Evolutionary conservation across 1,140 invertebrate genomes (phyloP), one percentile per base, ranked within the genome.

Genomic region (Antheraea pernyi): DNA sequence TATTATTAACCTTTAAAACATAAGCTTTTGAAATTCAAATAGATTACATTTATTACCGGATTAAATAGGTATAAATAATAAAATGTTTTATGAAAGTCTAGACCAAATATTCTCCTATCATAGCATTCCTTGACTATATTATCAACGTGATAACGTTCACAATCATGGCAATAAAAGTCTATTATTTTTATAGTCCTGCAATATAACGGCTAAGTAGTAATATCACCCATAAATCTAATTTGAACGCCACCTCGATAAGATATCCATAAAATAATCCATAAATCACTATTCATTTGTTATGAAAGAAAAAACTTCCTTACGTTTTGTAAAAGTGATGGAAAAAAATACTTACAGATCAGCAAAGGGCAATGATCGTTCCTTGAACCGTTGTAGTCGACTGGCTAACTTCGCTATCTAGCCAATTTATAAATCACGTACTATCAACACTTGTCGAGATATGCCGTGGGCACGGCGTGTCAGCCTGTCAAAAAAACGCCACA

Each of bases 361-460:
- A 53, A 53, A n/a, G 46, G 46, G 46, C 46, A 16, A 53, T 53
- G 46, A 16, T 16, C 16, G 19, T 64, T 10, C 46, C 16, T 62
- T 9, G 60, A 67, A 59, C n/a, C 22, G 61, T 63, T 30, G n/a
- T 22, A n/a, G 59, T 5, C 11, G 62, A 71, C 70, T 71, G 65
- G 63, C 61, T 18, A 59, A 7, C 8, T 22, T 9, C 30, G 22
- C 39, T 46, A 48, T 22, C 64, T 48, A 19, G 18, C 65, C 70
- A 39, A 48, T 78, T 82, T 84, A 86, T 84, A 84, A 83, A 82
- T 83, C 79, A 82, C 75, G 69, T 62, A 64, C 74, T 75, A 80
- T 78, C 75, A 65, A 60, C 36, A 39, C 69, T 37, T 66, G 58
- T 77, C 66, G 46, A 76, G 74, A 80, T 82, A 82, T 16, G 19